Conservation (phyloP, 2,888 invertebrate species). For the Myathropa florea region DNA sequence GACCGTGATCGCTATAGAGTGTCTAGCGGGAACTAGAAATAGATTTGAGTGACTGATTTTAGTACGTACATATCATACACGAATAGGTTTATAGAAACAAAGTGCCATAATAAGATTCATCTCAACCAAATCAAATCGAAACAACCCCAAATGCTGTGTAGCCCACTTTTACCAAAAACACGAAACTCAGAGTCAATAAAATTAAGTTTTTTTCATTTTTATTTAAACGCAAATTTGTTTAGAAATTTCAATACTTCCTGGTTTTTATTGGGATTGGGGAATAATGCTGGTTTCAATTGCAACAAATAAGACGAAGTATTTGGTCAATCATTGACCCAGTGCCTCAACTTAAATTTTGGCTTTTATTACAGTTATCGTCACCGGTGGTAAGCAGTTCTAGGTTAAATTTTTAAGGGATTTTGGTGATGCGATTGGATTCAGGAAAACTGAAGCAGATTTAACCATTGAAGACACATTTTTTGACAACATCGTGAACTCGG, state of each 20-base stretch:
- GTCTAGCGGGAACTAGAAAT: conserved; percentile 74
- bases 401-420: too few relatives aligned
- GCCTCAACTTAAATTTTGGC: too few relatives aligned
- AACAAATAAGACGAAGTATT: too few relatives aligned
- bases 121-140: conserved; percentile 34
- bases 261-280: neutral
- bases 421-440: too few relatives aligned
- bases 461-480: too few relatives aligned
- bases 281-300: too few relatives aligned
- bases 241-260: neutral
- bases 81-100: neutral
- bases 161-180: neutral
- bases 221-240: neutral
- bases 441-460: too few relatives aligned
- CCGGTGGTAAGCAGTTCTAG: too few relatives aligned
- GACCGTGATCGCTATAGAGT: conserved; percentile 79
- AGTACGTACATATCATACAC: neutral
- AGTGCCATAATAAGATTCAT: conserved; percentile 55
- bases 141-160: neutral
- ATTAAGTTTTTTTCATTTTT: conserved; percentile 50
- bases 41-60: conserved; percentile 69
- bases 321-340: too few relatives aligned
- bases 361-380: too few relatives aligned
- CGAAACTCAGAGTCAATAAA: conserved; percentile 60
- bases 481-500: too few relatives aligned